Evolutionary conservation across 2,888 invertebrate genomes (phyloP), one percentile per base, ranked within the genome.

Genomic region (Reticulitermes lucifugus): DNA sequence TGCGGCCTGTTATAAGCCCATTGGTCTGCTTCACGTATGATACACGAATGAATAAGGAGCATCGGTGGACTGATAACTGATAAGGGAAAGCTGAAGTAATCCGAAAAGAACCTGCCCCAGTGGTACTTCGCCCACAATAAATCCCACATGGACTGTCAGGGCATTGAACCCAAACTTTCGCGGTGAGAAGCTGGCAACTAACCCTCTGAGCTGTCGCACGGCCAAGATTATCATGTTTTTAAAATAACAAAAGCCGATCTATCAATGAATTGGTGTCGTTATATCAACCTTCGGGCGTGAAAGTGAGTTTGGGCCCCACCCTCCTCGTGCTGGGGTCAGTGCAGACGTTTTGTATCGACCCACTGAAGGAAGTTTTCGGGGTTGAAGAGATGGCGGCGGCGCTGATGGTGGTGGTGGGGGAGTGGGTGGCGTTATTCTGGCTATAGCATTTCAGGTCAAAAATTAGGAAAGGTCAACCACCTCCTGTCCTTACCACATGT

Each of bases 271-370:
- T 65, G 65, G 35, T 73, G n/a, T 65, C n/a, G 35, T 35, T 60
- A 60, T 35, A 35, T 29, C 60, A 80, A 14, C 60, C 80, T 21
- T 35, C 29, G 65, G 6, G 25, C 65, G 1, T 25, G 60, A 60
- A 1, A 60, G 60, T n/a, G 46, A 46, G 60, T 60, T 60, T 60
- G n/a, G 35, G 59, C 79, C 79, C 79, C 79, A 79, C 79, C 79
- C 59, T 25, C 59, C 65, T 25, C 6, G 1, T 12, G 65, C 65
- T 65, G 25, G 59, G 79, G 29, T 29, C 29, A 21, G 59, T 70
- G 81, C 81, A 81, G 81, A 81, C 81, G 70, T 81, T 81, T 65
- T 81, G 81, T 81, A 81, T 81, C 81, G 81, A 81, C 81, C 81
- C 70, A 81, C 43, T 81, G 41, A 70, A 81, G 81, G 81, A 81